Percentiles rank a stretch among this genome's conserved stretches.
Conservation (phyloP, 2,797 vertebrate species). For the Threskiornis aethiopicus region DNA sequence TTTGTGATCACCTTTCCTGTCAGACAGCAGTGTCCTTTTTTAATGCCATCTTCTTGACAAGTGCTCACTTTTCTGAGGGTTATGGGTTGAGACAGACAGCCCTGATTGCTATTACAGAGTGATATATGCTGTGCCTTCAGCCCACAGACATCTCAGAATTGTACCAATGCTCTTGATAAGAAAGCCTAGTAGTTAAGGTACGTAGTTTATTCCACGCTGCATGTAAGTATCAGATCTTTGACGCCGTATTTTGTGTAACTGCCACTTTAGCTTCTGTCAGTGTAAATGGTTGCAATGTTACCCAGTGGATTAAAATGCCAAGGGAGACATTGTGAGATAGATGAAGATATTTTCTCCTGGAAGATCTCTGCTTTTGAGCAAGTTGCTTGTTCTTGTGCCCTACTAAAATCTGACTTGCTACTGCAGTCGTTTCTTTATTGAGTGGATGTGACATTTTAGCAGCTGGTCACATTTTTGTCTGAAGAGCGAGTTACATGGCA, state of each 20-base stretch:
- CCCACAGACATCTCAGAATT: background rate
- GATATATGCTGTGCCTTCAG: background rate
- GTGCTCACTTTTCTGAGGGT: background rate
- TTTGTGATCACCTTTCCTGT: constrained; percentile 27
- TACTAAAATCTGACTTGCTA: background rate
- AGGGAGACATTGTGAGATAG: background rate
- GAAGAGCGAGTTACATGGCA: background rate
- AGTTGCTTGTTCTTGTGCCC: background rate
- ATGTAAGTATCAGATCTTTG: background rate
- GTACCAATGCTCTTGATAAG: background rate
- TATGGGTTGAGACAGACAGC: background rate
- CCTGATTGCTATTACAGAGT: background rate
- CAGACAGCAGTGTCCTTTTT: background rate
- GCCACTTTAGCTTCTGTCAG: constrained; percentile 24
- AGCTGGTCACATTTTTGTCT: background rate
- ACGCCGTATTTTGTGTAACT: background rate
- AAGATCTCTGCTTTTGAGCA: background rate
- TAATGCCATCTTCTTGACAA: background rate
- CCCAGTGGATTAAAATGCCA: background rate
- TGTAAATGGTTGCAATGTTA: background rate
- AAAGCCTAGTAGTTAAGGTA: background rate
- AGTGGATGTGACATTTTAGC: background rate
- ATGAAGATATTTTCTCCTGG: background rate
- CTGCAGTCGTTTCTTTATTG: background rate
- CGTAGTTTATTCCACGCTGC: background rate